A percentile compares a stretch with the other conserved stretches of the same genome.
These are phyloP conservation scores for Centropus unirufus DNA, from an alignment of 2,113 vertebrate genomes.

Conservation along the genomic window DNA sequence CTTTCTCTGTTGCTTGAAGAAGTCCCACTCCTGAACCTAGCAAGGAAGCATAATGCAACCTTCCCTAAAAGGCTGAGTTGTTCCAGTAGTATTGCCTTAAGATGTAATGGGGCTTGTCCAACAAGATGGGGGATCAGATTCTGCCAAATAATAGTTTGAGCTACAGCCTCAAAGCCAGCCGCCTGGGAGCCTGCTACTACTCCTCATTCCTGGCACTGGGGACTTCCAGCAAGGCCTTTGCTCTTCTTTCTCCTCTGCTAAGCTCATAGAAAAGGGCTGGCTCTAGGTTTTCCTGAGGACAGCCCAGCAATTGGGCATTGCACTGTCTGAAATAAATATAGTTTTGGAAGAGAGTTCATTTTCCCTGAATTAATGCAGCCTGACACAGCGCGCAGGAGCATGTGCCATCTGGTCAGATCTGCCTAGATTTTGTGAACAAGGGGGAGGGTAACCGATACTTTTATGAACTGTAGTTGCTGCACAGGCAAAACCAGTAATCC, in stretches of 20 bases:
- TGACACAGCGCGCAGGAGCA: slow-evolving; percentile 46
- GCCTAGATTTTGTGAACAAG: slow-evolving; percentile 67
- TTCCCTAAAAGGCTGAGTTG: background rate
- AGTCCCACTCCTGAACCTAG: background rate
- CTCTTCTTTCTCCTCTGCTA: background rate
- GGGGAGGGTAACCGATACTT: slow-evolving; percentile 68
- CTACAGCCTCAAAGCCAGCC: background rate
- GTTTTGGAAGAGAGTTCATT: slow-evolving; percentile 66
- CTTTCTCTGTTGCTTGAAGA: background rate
- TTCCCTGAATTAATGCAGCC: slow-evolving; percentile 67
- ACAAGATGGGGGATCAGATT: background rate
- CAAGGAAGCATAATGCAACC: background rate
- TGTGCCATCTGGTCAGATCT: slow-evolving; percentile 66
- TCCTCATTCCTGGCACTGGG: background rate
- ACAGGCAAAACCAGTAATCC: slow-evolving; percentile 12
- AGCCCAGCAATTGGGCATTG: slow-evolving; percentile 50
- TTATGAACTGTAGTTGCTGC: slow-evolving; percentile 38
- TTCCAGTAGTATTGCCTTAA: background rate
- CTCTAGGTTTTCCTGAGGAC: slow-evolving; percentile 56
- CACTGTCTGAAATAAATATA: slow-evolving; percentile 63
- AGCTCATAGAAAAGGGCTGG: background rate
- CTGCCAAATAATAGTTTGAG: background rate
- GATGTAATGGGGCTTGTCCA: background rate
- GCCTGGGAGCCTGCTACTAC: background rate
- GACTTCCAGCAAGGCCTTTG: background rate